Evolutionary conservation across 2,797 vertebrate species (phyloP), one percentile per base, ranked within the genome.

Genomic region (Remorina albescens): DNA sequence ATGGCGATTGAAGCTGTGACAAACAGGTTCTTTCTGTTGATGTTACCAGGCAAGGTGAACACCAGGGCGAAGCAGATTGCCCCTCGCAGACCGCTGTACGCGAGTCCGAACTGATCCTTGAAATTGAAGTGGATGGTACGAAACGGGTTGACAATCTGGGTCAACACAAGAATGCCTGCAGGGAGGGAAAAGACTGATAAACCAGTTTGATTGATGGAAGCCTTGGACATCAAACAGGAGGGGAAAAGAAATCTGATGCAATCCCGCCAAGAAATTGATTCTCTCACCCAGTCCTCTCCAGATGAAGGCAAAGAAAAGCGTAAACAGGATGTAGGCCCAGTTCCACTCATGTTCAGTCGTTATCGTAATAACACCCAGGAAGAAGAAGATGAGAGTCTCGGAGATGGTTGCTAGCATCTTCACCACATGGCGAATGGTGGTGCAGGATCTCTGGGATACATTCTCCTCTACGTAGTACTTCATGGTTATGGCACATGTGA

Each of bases 391-490:
- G 78, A 98, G 93, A 4, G 96, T 98, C 84, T 98, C 97, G 0
- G 97, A 96, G 87, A 98, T 89, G 47, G 95, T 96, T 92, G 96
- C 96, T 67, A 97, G 86, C 96, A 98, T 97, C 94, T 98, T 98
- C 93, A 99, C 94, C 23, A 97, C 96, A n/a, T 97, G 97, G 25
- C 96, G 96, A 81, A 99, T 96, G 41, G 97, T 99, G 0, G 96
- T 97, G 86, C 97, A 98, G 39, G 97, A 98, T 54, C 95, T 96
- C 84, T 98, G 96, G 19, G 97, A 97, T 3, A 98, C 95, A 0
- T 98, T 99, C 86, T 97, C 97, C 78, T 99, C 98, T 81, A 99
- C 97, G 0, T 99, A 98, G 82, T 96, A 96, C 89, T 97, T 98
- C 97, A 99, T 99, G 30, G 96, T 96, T 86, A 99, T 94, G 34